These are phyloP conservation scores for Oenanthe melanoleuca DNA, from an alignment of 2,113 vertebrate genomes.

Conservation along the genomic window DNA sequence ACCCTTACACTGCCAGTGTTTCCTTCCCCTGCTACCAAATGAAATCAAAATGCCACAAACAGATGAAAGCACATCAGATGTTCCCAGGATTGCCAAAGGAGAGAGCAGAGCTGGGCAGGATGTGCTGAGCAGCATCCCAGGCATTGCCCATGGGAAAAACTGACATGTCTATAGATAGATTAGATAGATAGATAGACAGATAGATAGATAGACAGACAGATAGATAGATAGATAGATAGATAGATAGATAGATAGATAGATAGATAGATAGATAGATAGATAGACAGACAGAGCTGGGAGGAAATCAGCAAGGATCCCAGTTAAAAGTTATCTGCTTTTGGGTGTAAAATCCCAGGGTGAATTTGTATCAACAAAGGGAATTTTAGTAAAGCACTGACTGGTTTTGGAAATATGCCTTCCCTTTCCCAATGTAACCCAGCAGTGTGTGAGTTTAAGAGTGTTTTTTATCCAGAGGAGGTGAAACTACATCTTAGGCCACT, in stretches of 20 bases:
- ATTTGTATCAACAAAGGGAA: neutral
- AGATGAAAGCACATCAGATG: neutral
- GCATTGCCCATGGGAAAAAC: neutral
- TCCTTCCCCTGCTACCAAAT: neutral
- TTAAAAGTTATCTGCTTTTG: neutral
- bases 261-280: neutral
- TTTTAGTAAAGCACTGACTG: neutral
- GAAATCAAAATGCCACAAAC: neutral
- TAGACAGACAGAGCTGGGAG: neutral
- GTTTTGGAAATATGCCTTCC: neutral
- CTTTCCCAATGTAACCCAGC: neutral
- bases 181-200: neutral
- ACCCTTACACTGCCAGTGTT: neutral
- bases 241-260: neutral
- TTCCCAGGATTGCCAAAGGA: neutral
- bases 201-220: rapidly evolving
- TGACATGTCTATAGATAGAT: neutral
- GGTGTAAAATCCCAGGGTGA: neutral
- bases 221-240: neutral
- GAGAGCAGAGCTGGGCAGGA: neutral
- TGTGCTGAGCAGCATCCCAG: neutral
- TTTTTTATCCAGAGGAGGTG: neutral
- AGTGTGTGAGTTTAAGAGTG: neutral
- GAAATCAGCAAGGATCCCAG: neutral
- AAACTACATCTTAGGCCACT: neutral